phyloP scores from a whole-genome alignment of 2,113 vertebrate genomes.

The Nibea coibor region DNA sequence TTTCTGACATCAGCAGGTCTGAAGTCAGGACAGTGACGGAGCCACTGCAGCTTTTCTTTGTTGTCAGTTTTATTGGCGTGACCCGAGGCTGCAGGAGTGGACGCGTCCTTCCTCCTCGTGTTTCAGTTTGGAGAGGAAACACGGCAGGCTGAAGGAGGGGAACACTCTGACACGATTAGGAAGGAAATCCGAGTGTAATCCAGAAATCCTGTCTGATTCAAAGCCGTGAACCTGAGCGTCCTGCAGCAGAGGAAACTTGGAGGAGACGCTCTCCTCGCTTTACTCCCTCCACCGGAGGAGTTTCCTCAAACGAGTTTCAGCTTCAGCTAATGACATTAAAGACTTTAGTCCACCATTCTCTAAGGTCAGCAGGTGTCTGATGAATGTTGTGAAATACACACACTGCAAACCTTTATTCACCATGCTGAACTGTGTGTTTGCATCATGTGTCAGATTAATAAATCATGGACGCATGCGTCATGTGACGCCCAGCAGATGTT shows the following conservation, averaged over 20 bases:
- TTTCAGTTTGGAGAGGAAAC: constrained; percentile 36
- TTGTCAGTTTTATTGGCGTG: neutral
- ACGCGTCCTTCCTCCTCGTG: neutral
- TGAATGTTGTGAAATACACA: no score
- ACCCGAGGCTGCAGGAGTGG: constrained; percentile 5
- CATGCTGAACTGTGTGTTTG: no score
- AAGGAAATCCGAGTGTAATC: constrained; percentile 78
- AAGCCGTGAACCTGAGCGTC: constrained; percentile 63
- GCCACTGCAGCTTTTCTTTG: neutral
- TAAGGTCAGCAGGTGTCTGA: no score
- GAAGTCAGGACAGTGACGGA: neutral
- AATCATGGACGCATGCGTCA: no score
- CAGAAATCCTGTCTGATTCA: constrained; percentile 77
- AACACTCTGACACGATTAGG: constrained; percentile 54
- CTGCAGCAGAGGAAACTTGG: constrained; percentile 7
- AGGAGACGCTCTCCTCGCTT: constrained; percentile 19
- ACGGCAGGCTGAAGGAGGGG: constrained; percentile 8
- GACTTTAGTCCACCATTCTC: no score
- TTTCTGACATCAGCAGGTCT: constrained; percentile 1
- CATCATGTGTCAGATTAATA: no score
- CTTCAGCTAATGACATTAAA: no score
- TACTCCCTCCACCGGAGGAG: constrained; percentile 17
- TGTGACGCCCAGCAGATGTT: no score
- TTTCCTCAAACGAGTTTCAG: neutral
- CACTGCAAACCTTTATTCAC: no score